These are phyloP conservation scores for Hippotragus niger DNA, from an alignment of 2,113 vertebrate species.

Conservation along the genomic window DNA sequence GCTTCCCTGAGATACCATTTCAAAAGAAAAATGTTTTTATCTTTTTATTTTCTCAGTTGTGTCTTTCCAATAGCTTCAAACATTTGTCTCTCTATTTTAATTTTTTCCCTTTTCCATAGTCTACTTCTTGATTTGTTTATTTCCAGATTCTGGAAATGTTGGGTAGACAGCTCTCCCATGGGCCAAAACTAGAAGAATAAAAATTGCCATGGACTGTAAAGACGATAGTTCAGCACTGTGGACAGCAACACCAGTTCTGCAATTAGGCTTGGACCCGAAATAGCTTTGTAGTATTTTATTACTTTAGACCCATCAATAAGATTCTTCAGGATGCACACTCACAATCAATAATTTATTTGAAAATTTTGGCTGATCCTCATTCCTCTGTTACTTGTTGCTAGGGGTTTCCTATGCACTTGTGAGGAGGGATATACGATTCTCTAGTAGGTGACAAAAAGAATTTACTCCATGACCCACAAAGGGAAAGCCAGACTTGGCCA, in stretches of 20 bases:
- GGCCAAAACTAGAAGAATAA: not conserved
- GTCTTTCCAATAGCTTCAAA: not conserved
- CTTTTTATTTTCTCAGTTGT: not conserved
- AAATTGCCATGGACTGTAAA: not conserved
- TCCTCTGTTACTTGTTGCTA: not conserved
- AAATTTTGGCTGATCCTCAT: not conserved
- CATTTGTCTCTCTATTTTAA: not conserved
- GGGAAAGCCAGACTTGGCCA: not conserved
- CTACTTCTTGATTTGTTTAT: not conserved
- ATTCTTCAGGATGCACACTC: not conserved
- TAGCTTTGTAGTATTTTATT: not conserved
- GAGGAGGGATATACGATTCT: not conserved
- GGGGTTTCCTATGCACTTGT: not conserved
- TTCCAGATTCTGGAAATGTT: not conserved
- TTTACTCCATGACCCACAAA: not conserved
- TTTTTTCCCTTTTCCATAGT: not conserved
- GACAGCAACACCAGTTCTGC: rapidly evolving
- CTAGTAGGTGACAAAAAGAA: not conserved
- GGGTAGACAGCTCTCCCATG: not conserved
- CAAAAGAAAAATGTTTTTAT: not conserved
- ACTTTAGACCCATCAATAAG: not conserved
- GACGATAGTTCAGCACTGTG: not conserved
- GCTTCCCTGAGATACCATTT: not conserved
- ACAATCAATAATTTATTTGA: not conserved
- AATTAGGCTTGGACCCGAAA: rapidly evolving